These are phyloP conservation scores for Hemiscyllium ocellatum DNA, from an alignment of 2,113 vertebrate species.

Conservation along the genomic window DNA sequence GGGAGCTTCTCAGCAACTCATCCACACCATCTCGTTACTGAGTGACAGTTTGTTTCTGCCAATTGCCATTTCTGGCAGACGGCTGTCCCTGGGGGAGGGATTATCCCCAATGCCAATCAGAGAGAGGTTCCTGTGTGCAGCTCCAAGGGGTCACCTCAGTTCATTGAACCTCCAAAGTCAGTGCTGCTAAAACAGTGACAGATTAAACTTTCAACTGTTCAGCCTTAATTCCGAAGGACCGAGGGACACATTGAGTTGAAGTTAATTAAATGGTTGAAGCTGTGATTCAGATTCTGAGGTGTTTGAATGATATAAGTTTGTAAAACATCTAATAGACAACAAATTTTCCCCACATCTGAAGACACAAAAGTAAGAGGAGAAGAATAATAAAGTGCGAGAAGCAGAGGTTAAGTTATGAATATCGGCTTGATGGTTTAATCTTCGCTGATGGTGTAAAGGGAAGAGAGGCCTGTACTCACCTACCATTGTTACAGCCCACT, in stretches of 20 bases:
- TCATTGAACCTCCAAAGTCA: not conserved
- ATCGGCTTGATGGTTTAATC: not conserved
- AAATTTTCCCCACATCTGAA: not conserved
- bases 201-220: not conserved
- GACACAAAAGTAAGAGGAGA: not conserved
- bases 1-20: not conserved
- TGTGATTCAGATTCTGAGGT: not conserved
- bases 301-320: not conserved
- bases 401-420: not conserved
- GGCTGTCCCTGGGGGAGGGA: not conserved
- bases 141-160: not conserved
- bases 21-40: not conserved
- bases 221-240: not conserved
- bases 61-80: not conserved
- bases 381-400: not conserved
- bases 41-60: not conserved
- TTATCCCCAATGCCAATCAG: not conserved
- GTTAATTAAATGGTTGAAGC: not conserved
- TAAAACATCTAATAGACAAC: not conserved
- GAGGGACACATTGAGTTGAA: not conserved
- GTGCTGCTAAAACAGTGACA: not conserved
- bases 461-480: constrained; percentile 57
- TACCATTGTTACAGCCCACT: constrained; percentile 90
- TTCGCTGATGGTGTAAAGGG: not conserved
- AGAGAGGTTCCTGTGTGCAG: not conserved